These are phyloP conservation scores for Numida meleagris DNA, from an alignment of 2,113 vertebrate genomes.

Conservation along the genomic window DNA sequence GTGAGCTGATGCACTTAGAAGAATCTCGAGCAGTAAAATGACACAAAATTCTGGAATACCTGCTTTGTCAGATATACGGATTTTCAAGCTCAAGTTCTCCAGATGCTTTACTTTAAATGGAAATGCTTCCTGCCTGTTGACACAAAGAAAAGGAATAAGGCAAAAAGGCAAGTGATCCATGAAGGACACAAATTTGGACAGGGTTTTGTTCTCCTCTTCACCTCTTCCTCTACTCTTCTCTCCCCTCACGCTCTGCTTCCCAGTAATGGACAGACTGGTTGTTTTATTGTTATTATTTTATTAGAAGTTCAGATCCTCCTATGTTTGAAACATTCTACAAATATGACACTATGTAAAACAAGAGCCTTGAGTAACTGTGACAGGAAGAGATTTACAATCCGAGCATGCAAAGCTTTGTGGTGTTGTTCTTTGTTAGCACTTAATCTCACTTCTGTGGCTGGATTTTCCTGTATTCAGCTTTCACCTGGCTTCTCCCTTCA, in stretches of 20 bases:
- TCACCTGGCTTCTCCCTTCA: not conserved
- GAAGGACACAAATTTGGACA: not conserved
- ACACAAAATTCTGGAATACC: not conserved
- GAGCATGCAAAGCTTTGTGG: not conserved
- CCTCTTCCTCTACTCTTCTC: not conserved
- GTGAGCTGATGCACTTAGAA: not conserved
- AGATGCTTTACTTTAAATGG: not conserved
- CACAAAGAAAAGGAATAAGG: not conserved
- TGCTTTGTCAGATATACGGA: not conserved
- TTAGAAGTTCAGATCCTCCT: conserved; percentile 6
- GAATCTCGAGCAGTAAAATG: not conserved
- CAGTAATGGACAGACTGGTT: not conserved
- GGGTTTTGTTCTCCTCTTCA: not conserved
- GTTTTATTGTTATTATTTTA: conserved; percentile 14
- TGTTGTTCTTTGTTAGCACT: not conserved
- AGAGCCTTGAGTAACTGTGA: not conserved
- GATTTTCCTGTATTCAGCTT: not conserved
- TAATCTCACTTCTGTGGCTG: conserved; percentile 10
- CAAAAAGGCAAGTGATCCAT: not conserved
- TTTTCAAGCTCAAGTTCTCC: not conserved
- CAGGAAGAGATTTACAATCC: conserved; percentile 15
- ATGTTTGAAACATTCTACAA: conserved; percentile 3
- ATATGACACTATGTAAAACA: conserved; percentile 32
- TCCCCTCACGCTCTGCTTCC: not conserved
- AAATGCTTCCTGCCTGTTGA: not conserved